Base-by-base conservation (phyloP, 2,113 vertebrate genomes). In the Agapornis roseicollis region DNA sequence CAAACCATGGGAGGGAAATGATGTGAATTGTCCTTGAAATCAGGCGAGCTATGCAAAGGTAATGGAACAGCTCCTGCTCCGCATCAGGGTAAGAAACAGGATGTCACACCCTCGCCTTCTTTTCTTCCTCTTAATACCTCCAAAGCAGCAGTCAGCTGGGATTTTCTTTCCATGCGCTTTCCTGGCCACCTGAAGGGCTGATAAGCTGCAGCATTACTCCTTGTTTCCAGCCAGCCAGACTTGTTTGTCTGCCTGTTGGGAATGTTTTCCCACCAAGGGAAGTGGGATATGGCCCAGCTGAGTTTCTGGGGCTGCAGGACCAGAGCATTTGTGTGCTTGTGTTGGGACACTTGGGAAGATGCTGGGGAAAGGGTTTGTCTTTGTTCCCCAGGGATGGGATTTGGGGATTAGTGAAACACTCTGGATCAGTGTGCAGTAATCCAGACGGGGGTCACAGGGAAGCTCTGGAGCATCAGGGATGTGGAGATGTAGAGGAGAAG, bases 1-100 rank as follows among this genome's bases (percentile, higher is more conserved):
- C 84, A 84, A 87, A 77, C 20, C 37, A 70, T 0, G 1, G 55
- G 49, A 82, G 49, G 61, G 80, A 94, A 95, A 52, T 14, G 25
- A 68, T 64, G 58, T 74, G 77, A 78, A 91, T 72, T 96, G 92
- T 86, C 76, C 86, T 76, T 81, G 90, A 73, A 89, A 88, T 52
- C 70, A 88, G 46, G 64, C 4, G 0, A 84, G 80, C 77, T 53
- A n/a, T 9, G 90, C 92, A 79, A 52, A 93, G 85, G 96, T 80
- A 95, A 82, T 6, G 10, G 49, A 56, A 37, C 6, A 4, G 63
- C 91, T 90, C 72, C 79, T 86, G 89, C 78, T 86, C 68, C 79
- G 70, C 71, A 53, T 5, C 53, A n/a, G 50, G 49, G 52, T 15
- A 91, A 90, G 53, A 46, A 95, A 96, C 88, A 96, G 94, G 93